phyloP scores from a whole-genome alignment of 2,888 invertebrate genomes.

The Lucinisca nassula region DNA sequence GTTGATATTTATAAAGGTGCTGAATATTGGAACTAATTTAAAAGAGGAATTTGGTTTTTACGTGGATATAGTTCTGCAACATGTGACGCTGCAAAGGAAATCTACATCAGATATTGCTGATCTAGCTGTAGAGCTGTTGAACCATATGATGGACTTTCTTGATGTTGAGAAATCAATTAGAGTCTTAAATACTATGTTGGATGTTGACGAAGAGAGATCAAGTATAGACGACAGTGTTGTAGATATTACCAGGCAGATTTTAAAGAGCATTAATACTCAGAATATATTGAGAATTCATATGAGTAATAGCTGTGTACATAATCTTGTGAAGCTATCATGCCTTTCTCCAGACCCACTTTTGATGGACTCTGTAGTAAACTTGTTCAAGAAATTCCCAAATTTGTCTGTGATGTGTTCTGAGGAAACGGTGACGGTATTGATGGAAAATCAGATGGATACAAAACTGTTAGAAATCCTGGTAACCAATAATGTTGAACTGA shows the following conservation, averaged over 20 bases:
- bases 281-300: background rate
- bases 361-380: background rate
- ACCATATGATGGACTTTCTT: background rate
- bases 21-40: background rate
- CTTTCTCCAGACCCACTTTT: background rate
- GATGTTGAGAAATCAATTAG: background rate
- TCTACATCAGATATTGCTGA: background rate
- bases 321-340: background rate
- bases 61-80: background rate
- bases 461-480: slow-evolving; percentile 49
- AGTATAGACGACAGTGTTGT: background rate
- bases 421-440: slow-evolving; percentile 23
- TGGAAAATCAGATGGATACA: slow-evolving; percentile 12
- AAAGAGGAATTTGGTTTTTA: background rate
- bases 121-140: background rate
- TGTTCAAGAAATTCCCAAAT: slow-evolving; percentile 51
- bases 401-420: slow-evolving; percentile 44
- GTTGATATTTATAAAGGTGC: background rate
- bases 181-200: background rate
- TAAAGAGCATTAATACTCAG: background rate
- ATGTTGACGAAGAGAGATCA: background rate
- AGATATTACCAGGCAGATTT: background rate
- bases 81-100: background rate
- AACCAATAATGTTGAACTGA: slow-evolving; percentile 34
- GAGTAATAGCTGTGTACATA: background rate